Evolutionary conservation across 2,113 vertebrate genomes (phyloP).

Genomic region (Notarius quadriscutis): DNA sequence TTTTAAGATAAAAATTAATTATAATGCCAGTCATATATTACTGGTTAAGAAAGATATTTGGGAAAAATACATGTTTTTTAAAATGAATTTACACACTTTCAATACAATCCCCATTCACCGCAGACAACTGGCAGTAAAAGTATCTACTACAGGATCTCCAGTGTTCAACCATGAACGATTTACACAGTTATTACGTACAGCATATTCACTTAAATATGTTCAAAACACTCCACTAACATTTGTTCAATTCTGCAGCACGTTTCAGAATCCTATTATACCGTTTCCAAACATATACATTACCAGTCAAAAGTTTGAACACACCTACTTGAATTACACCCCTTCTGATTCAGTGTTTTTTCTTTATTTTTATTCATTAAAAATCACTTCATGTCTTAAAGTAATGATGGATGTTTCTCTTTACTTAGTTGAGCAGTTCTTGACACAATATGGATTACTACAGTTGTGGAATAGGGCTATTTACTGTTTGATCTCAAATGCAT

Average conservation of each 20-base stretch:
- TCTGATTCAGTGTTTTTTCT: too few relatives aligned
- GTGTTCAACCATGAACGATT: conserved; percentile 21
- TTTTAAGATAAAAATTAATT: neutral
- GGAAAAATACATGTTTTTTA: conserved; percentile 11
- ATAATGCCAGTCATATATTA: neutral
- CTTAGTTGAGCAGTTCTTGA: too few relatives aligned
- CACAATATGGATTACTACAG: too few relatives aligned
- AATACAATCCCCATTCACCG: neutral
- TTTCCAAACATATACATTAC: conserved; percentile 7
- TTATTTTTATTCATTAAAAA: too few relatives aligned
- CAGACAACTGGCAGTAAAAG: conserved; percentile 11
- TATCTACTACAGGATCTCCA: neutral
- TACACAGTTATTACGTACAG: conserved; percentile 6
- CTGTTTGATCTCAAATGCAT: too few relatives aligned
- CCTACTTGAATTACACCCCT: too few relatives aligned
- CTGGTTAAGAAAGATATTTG: neutral
- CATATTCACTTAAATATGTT: neutral
- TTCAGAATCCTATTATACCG: conserved; percentile 12
- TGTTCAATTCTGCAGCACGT: conserved; percentile 36
- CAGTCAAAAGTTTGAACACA: too few relatives aligned
- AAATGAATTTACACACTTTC: conserved; percentile 3
- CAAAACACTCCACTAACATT: conserved; percentile 9
- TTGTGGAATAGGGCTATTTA: too few relatives aligned
- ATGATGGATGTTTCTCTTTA: too few relatives aligned
- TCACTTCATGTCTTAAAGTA: too few relatives aligned